Evolutionary conservation across 2,113 vertebrate genomes (phyloP), one percentile per base, ranked within the genome.

Genomic region (Smithornis capensis): DNA sequence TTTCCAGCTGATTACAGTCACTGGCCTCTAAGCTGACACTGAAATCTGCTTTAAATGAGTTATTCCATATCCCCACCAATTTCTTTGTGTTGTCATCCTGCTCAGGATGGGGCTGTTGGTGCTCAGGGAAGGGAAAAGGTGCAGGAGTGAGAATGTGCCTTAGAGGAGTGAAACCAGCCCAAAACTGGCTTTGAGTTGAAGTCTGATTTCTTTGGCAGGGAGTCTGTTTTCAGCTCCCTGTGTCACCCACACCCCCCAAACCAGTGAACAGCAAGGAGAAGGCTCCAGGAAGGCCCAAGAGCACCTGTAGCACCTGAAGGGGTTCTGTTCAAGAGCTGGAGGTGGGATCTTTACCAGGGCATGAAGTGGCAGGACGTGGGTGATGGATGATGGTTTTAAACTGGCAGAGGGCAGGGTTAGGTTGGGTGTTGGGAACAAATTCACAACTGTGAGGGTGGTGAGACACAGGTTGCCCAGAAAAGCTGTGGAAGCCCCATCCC

Each of bases 1-100:
- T 63, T 95, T 87, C 73, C 42, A 81, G n/a, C n/a, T 78, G 47
- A 82, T 94, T 84, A 94, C 44, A 89, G 49, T 55, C 42, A 63
- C 37, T 25, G 42, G 14, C 4, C 23, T 76, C 9, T 50, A 70
- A 83, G 62, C 75, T 71, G 83, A 68, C 50, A 49, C 57, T 40
- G 35, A 50, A 35, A 44, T 71, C 92, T 74, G 50, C 70, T 88
- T 90, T 71, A 62, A 71, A 70, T 37, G 83, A 70, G 60, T 40
- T 4, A 50, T 84, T 82, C 14, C 37, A 14, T 24, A n/a, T 60
- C 15, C 16, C 64, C 29, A 69, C 59, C 59, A 2, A 38, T 52
- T 92, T 78, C 71, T 89, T 75, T 37, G 18, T 56, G 57, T 50
- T 12, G 0, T 25, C 35, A 49, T 64, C 62, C 37, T 3, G 9